Base-by-base conservation (phyloP, 2,113 vertebrate genomes). In the Heteronetta atricapilla region DNA sequence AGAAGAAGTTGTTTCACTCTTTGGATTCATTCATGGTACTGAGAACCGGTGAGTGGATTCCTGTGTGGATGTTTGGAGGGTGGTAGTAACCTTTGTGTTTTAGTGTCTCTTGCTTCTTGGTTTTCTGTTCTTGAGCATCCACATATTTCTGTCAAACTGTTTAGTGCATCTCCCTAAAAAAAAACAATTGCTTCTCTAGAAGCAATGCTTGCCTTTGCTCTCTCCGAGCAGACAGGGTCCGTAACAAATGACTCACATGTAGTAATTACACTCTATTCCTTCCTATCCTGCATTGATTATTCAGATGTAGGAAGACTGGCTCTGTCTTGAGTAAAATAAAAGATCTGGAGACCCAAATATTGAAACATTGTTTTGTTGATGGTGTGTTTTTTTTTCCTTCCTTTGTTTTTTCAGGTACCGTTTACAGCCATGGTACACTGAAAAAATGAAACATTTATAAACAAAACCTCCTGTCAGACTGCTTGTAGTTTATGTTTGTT, bases 191-290 rank as follows among this genome's bases (percentile, higher is more conserved):
- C 63, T 83, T 94, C 93, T 92, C 74, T 62, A 86, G 79, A 29
- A 84, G 79, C 66, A 44, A n/a, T 23, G 19, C 90, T 94, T 1
- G 17, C 68, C 82, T 84, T 82, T 88, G 56, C 72, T 93, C 82
- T 70, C 81, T 68, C n/a, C 0, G 4, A 89, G 84, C 81, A 68
- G 86, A 88, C 80, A 80, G 74, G 50, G 74, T 93, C 68, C 64
- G 81, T 93, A 94, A 96, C 89, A 81, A 96, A 97, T 96, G 72
- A 90, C 84, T 93, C 53, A n/a, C 67, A 82, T 58, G 59, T 36
- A 56, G 72, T 93, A 94, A 95, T 97, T 94, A 85, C 93, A 59
- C n/a, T 90, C 90, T 86, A 48, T 89, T 92, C 93, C 88, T 90
- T 66, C 88, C 90, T 89, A 70, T 95, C 94, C 94, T 75, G 46